phyloP scores from a whole-genome alignment of 2,113 vertebrate genomes.

The Rhegmatorhina hoffmannsi region DNA sequence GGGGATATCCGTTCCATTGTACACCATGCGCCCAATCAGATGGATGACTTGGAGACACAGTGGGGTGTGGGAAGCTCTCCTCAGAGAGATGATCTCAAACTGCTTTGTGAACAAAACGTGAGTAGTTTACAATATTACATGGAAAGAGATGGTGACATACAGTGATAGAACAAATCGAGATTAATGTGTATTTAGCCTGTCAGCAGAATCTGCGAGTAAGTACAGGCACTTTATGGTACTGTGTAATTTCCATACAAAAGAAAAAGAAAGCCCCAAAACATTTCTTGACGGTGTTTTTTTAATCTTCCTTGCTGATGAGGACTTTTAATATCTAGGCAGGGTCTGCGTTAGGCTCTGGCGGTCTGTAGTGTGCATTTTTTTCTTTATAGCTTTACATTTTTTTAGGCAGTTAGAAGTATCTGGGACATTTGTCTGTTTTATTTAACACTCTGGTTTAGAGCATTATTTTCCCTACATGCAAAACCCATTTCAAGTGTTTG shows the following conservation, averaged over 20 bases:
- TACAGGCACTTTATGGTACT: background rate
- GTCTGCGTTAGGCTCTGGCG: background rate
- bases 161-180: background rate
- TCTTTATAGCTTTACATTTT: background rate
- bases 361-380: background rate
- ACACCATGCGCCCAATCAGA: constrained; percentile 84
- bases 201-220: background rate
- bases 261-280: background rate
- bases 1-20: constrained; percentile 83
- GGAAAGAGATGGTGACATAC: background rate
- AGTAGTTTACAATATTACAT: constrained; percentile 58
- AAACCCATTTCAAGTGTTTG: background rate
- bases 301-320: background rate
- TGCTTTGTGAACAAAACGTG: constrained; percentile 98
- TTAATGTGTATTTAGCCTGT: background rate
- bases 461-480: background rate
- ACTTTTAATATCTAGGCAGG: background rate
- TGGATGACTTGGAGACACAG: constrained; percentile 92
- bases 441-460: background rate
- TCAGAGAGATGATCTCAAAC: constrained; percentile 96
- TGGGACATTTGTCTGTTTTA: background rate
- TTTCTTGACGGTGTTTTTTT: background rate
- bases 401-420: background rate
- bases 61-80: constrained; percentile 98
- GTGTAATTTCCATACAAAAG: background rate